Evolutionary conservation across 2,113 vertebrate species (phyloP), one percentile per base, ranked within the genome.

Genomic region (Sander lucioperca): DNA sequence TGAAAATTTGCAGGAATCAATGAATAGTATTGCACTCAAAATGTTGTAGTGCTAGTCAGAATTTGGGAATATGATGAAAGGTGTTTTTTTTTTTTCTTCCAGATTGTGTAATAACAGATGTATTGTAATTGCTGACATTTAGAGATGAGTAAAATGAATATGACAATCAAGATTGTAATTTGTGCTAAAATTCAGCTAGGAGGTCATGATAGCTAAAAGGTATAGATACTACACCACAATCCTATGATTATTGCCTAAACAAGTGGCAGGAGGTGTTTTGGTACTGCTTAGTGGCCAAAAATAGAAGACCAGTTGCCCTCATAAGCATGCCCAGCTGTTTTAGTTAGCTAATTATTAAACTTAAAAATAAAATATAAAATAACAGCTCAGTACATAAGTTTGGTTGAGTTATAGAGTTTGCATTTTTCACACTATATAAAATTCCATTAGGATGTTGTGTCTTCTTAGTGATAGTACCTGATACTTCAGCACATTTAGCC

Each of bases 401-500:
- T 39, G 9, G 39, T 43, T 48, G 47, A 16, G 47, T 48, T 48
- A 4, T 14, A 33, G 25, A 21, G 8, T 23, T 43, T 45, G 33
- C 16, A 9, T 33, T 54, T 36, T 54, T 23, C 23, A 45, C 6
- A 56, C 57, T 47, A n/a, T 65, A 16, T 27, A 45, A 73, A 33
- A 47, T 36, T 67, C 1, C 47, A 19, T 67, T 4, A 45, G 30
- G 18, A 48, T 64, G 68, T 53, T 67, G 54, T 25, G 21, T 23
- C 14, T 9, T 57, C 21, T 58, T 76, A 54, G 12, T 69, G 56
- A 63, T 53, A 53, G 21, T 57, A 33, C 3, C 36, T 54, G 70
- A 79, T 64, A 18, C 19, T 75, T 61, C 27, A 56, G 23, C 39
- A 50, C 16, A 19, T 47, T 73, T 68, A 74, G 58, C 30, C 53